Percentiles rank a stretch among this genome's conserved stretches.
These are phyloP conservation scores for Apodemia zela DNA, from an alignment of 2,888 invertebrate species.

Conservation along the genomic window DNA sequence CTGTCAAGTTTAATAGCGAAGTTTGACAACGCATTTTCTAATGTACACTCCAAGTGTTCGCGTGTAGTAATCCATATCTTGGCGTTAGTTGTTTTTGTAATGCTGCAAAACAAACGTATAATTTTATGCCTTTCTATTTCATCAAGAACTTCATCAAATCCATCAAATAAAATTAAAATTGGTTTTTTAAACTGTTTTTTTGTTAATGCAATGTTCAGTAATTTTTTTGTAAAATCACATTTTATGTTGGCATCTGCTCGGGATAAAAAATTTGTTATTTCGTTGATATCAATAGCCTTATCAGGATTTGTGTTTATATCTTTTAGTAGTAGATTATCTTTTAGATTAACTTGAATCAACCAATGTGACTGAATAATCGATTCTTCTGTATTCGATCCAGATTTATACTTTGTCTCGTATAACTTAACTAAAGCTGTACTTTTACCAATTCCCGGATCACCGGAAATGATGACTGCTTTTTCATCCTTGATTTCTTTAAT, in stretches of 20 bases:
- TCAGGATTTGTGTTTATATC: not conserved
- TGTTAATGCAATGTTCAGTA: not conserved
- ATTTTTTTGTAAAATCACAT: not conserved
- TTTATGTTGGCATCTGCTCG: not conserved
- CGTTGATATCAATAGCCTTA: no score
- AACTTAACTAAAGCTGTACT: slow-evolving; percentile 16
- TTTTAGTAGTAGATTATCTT: slow-evolving; percentile 5
- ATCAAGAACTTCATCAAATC: not conserved
- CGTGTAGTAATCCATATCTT: slow-evolving; percentile 4
- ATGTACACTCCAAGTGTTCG: not conserved
- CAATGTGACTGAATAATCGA: slow-evolving; percentile 14
- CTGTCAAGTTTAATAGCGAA: not conserved
- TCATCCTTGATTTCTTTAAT: not conserved
- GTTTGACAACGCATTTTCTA: not conserved
- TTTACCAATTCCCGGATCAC: slow-evolving; percentile 16
- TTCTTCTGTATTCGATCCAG: not conserved
- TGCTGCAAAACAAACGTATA: not conserved
- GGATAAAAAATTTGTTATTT: not conserved
- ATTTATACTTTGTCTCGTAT: not conserved
- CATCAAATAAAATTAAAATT: not conserved
- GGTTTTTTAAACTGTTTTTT: not conserved
- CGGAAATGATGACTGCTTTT: slow-evolving; percentile 2
- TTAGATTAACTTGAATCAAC: slow-evolving; percentile 7
- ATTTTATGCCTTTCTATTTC: not conserved
- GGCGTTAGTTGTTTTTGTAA: not conserved